Evolutionary conservation across 53 echinoderm and acorn worm genomes (phyloP).

Genomic region (Antedon mediterranea): DNA sequence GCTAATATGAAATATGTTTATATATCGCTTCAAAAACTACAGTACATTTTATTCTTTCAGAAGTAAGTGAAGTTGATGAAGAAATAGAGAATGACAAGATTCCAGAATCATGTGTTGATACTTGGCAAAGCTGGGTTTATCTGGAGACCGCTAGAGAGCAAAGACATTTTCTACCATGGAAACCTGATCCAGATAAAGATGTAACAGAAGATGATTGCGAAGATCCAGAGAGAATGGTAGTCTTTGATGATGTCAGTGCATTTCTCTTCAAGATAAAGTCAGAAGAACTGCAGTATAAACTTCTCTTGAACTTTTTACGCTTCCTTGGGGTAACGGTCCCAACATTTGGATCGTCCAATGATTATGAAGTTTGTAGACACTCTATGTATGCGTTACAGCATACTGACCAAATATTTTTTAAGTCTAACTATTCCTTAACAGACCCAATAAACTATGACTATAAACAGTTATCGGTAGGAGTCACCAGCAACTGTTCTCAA

Average conservation of each 20-base stretch:
- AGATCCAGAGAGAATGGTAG: slow-evolving; percentile 87
- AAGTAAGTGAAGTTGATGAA: slow-evolving; percentile 6
- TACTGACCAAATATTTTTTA: slow-evolving; percentile 1
- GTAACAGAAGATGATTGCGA: slow-evolving; percentile 91
- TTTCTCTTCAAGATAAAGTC: slow-evolving; percentile 46
- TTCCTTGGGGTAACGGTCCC: slow-evolving; percentile 45
- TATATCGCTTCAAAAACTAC: too few relatives aligned
- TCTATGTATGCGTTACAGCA: not conserved
- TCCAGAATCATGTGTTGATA: slow-evolving; percentile 16
- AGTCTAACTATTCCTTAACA: not conserved
- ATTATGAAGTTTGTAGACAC: slow-evolving; percentile 5
- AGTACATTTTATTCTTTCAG: not conserved
- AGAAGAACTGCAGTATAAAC: slow-evolving; percentile 25
- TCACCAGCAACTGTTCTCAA: slow-evolving; percentile 22
- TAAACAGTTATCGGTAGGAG: slow-evolving; percentile 6
- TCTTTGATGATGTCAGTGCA: slow-evolving; percentile 81
- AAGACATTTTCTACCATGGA: slow-evolving; percentile 69
- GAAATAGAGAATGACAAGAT: slow-evolving; percentile 23
- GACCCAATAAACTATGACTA: not conserved
- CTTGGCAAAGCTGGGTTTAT: slow-evolving; percentile 58
- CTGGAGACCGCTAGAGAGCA: slow-evolving; percentile 53
- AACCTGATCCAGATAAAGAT: slow-evolving; percentile 39
- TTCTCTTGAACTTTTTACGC: slow-evolving; percentile 50
- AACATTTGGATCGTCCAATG: not conserved
- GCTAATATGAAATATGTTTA: too few relatives aligned